Percentiles rank a stretch among this genome's conserved stretches.
phyloP scores from a whole-genome alignment of 2,888 invertebrate species.

The Lysandra coridon region DNA sequence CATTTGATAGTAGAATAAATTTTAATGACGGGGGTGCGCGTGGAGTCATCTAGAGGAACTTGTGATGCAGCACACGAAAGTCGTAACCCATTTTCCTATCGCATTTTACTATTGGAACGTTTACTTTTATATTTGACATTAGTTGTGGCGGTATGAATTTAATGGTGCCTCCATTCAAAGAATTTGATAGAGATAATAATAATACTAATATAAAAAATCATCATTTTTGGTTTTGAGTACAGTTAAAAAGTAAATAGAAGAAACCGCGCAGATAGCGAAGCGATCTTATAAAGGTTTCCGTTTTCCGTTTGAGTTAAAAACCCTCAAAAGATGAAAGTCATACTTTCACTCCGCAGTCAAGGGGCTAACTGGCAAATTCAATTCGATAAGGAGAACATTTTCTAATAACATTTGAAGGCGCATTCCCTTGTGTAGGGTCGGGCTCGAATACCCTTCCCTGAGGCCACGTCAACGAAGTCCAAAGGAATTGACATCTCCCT shows the following conservation, averaged over 20 bases:
- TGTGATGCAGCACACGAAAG: slow-evolving; percentile 27
- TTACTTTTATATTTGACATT: slow-evolving; percentile 25
- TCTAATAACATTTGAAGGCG: slow-evolving; percentile 16
- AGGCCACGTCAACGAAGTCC: slow-evolving; percentile 14
- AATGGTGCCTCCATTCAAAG: neutral
- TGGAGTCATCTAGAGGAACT: slow-evolving; percentile 1
- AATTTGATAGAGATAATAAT: neutral
- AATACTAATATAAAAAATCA: neutral
- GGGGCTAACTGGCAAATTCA: slow-evolving; percentile 22
- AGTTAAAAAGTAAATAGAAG: neutral
- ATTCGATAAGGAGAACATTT: slow-evolving; percentile 12
- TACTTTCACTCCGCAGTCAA: slow-evolving; percentile 6
- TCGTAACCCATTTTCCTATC: slow-evolving; percentile 19
- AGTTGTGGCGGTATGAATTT: slow-evolving; percentile 6
- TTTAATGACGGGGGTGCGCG: slow-evolving; percentile 11
- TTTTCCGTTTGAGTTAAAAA: slow-evolving; percentile 17
- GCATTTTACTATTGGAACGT: slow-evolving; percentile 24
- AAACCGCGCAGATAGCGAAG: neutral
- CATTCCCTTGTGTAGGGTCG: slow-evolving; percentile 20
- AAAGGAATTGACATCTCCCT: neutral
- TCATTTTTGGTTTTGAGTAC: neutral
- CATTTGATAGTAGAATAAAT: slow-evolving; percentile 12
- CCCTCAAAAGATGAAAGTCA: slow-evolving; percentile 16
- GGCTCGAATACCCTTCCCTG: slow-evolving; percentile 14
- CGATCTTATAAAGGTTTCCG: neutral